Evolutionary conservation across 2,888 invertebrate genomes (phyloP).

Genomic region (Vesta saturnalis): DNA sequence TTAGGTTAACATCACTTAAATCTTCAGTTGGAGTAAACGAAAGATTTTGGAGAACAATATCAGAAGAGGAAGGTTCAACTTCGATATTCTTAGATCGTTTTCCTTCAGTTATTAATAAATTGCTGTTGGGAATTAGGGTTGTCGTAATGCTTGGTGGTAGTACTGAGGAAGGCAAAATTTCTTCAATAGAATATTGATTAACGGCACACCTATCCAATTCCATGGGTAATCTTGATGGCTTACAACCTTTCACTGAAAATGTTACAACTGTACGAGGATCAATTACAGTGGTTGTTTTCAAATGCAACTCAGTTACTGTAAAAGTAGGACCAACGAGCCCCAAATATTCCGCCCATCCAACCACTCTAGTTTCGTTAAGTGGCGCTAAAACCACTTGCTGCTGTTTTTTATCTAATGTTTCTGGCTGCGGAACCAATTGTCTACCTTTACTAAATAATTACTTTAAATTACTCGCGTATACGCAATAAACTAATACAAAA

Average conservation of each 20-base stretch:
- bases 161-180: constrained; percentile 27
- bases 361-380: constrained; percentile 3
- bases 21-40: constrained; percentile 27
- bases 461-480: background rate
- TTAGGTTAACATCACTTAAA: constrained; percentile 12
- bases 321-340: constrained; percentile 57
- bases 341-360: constrained; percentile 58
- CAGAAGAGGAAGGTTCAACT: constrained; percentile 33
- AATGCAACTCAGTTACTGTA: constrained; percentile 52
- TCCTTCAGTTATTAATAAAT: background rate
- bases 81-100: constrained; percentile 17
- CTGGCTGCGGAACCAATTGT: constrained; percentile 1
- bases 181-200: constrained; percentile 17
- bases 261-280: constrained; percentile 58
- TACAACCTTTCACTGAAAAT: constrained; percentile 60
- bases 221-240: constrained; percentile 56
- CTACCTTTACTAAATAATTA: constrained; percentile 17
- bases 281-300: constrained; percentile 51
- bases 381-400: constrained; percentile 20
- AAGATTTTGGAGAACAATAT: constrained; percentile 9
- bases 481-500: no score
- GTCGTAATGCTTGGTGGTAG: constrained; percentile 18
- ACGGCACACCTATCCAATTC: constrained; percentile 51
- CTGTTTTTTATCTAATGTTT: background rate
- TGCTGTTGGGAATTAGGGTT: constrained; percentile 13